Evolutionary conservation across 2,113 vertebrate species (phyloP), one percentile per base, ranked within the genome.

Genomic region (Holacanthus passer): DNA sequence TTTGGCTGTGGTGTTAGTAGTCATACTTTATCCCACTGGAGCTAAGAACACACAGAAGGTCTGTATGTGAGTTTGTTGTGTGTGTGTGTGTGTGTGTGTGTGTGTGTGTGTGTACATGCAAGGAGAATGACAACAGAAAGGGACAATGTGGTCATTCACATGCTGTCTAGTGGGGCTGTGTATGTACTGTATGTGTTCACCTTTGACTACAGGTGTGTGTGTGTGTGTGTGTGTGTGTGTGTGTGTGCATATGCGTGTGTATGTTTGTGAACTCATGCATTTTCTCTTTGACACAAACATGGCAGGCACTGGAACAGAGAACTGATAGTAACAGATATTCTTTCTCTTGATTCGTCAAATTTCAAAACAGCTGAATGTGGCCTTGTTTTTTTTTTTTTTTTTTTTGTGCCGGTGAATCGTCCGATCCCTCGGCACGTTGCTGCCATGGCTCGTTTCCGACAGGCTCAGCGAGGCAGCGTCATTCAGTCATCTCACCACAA

Each of bases 241-340:
- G 39, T 67, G 55, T 69, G 43, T 56, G 60, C 37, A 29, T 84
- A 24, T 71, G 71, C 58, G 45, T 73, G 14, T 83, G 6, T 27
- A 4, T 13, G 32, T 59, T 3, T 52, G 71, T 73, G 63, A 68
- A 76, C 81, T 81, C 60, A 88, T 92, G 91, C 89, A 92, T 92
- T 93, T 92, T 90, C 77, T 94, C 90, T 88, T 93, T 89, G 67
- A 91, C 89, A 92, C 84, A 86, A 89, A 90, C 88, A 82, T 72
- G 82, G 88, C 91, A 93, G 93, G 92, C 93, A 94, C 93, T 93
- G 84, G 68, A 95, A 94, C 94, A 91, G 56, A 94, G 93, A 94
- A 91, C 86, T 89, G 91, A 90, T 45, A 90, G 90, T 85, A 92
- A 93, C 90, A 55, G 91, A 86, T 85, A 90, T 82, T 79, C 91